These are phyloP conservation scores for Eumaeus atala DNA, from an alignment of 1,140 invertebrate genomes.

Conservation along the genomic window DNA sequence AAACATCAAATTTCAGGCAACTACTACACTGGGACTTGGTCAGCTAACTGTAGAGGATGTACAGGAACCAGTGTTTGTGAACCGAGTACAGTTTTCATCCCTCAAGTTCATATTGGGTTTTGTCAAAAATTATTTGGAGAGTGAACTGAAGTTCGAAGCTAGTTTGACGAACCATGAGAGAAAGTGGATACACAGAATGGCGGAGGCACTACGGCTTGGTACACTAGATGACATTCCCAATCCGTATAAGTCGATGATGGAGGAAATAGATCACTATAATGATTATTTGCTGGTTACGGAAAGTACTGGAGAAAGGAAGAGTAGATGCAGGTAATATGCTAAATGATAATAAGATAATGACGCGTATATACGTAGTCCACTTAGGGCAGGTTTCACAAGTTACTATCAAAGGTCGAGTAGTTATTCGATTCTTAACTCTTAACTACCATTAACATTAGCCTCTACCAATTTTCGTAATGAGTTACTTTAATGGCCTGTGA, in stretches of 20 bases:
- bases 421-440: no score
- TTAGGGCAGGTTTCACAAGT: no score
- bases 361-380: background rate
- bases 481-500: no score
- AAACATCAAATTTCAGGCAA: background rate
- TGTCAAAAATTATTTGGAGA: constrained; percentile 33
- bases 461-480: no score
- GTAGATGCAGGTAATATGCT: constrained; percentile 29
- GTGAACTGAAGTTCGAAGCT: constrained; percentile 31
- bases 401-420: no score
- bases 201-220: constrained; percentile 18
- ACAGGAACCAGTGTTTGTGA: background rate
- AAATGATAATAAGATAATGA: constrained; percentile 5
- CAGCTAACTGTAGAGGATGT: background rate
- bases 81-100: background rate
- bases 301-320: constrained; percentile 22
- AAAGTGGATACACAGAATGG: constrained; percentile 27
- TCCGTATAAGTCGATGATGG: constrained; percentile 13
- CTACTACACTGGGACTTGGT: background rate
- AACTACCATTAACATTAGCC: no score
- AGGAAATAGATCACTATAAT: constrained; percentile 31
- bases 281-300: constrained; percentile 30
- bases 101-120: constrained; percentile 32
- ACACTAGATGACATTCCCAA: constrained; percentile 13
- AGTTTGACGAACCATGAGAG: constrained; percentile 25